phyloP scores from a whole-genome alignment of 2,113 vertebrate genomes.

The Tamias sibiricus region DNA sequence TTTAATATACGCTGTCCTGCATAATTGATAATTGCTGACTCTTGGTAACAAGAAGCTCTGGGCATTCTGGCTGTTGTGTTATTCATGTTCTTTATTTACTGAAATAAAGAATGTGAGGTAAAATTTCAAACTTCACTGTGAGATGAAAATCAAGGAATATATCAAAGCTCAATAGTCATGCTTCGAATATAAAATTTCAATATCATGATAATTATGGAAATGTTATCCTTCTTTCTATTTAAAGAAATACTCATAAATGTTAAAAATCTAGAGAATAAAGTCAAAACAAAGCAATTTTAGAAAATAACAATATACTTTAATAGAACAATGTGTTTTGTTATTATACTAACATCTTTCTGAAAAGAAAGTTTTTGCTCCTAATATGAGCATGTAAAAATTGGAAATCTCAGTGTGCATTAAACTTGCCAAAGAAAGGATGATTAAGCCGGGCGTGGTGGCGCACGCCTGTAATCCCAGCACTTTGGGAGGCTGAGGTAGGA shows the following conservation, averaged over 20 bases:
- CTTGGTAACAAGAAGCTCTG: slow-evolving; percentile 71
- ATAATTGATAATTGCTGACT: slow-evolving; percentile 65
- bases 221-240: slow-evolving; percentile 65
- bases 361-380: slow-evolving; percentile 17
- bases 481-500: too few relatives aligned
- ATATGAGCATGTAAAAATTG: slow-evolving; percentile 27
- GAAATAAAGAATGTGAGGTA: slow-evolving; percentile 35
- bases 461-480: too few relatives aligned
- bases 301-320: slow-evolving; percentile 60
- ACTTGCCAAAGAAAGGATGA: slow-evolving; percentile 63
- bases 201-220: background rate
- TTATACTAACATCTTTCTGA: slow-evolving; percentile 56
- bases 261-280: background rate
- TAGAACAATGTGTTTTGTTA: slow-evolving; percentile 66
- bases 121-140: slow-evolving; percentile 29
- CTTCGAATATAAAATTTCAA: slow-evolving; percentile 49
- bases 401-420: slow-evolving; percentile 75
- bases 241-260: slow-evolving; percentile 53
- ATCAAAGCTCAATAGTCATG: slow-evolving; percentile 62
- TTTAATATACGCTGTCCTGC: slow-evolving; percentile 45
- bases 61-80: slow-evolving; percentile 62
- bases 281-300: background rate
- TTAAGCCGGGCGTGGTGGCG: too few relatives aligned
- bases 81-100: slow-evolving; percentile 81
- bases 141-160: background rate